Percentiles rank a stretch among this genome's conserved stretches.
Conservation (phyloP, 2,113 vertebrate species). For the Salvelinus sp. region DNA sequence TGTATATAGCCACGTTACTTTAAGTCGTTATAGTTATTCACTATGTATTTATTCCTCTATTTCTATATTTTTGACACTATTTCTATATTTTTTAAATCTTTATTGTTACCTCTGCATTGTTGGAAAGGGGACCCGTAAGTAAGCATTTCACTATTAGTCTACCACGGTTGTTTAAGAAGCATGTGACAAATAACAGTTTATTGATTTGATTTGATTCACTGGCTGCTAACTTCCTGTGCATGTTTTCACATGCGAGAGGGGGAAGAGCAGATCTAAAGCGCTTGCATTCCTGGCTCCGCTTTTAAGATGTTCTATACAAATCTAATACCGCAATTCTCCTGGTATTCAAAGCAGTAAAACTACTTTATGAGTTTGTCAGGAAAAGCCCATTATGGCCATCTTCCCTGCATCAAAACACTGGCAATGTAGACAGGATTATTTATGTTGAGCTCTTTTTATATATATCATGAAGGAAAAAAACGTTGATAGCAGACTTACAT, state of each 20-base stretch:
- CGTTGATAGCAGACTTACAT: slow-evolving; percentile 54
- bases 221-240: slow-evolving; percentile 75
- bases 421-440: slow-evolving; percentile 59
- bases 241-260: slow-evolving; percentile 76
- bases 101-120: too few relatives aligned
- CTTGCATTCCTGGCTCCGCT: slow-evolving; percentile 74
- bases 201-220: slow-evolving; percentile 42
- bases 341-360: slow-evolving; percentile 77
- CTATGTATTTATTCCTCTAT: too few relatives aligned
- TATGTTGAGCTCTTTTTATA: slow-evolving; percentile 50
- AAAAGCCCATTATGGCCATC: slow-evolving; percentile 66
- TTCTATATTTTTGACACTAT: too few relatives aligned
- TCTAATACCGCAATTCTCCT: slow-evolving; percentile 72
- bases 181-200: too few relatives aligned
- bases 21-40: too few relatives aligned
- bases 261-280: slow-evolving; percentile 70
- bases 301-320: slow-evolving; percentile 75
- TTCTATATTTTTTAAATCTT: too few relatives aligned
- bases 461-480: slow-evolving; percentile 39
- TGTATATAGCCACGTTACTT: too few relatives aligned
- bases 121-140: too few relatives aligned
- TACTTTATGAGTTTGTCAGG: slow-evolving; percentile 77
- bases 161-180: too few relatives aligned
- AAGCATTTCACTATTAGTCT: too few relatives aligned
- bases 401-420: slow-evolving; percentile 65